Conservation (phyloP, 2,113 vertebrate genomes). For the Spermophilus dauricus region DNA sequence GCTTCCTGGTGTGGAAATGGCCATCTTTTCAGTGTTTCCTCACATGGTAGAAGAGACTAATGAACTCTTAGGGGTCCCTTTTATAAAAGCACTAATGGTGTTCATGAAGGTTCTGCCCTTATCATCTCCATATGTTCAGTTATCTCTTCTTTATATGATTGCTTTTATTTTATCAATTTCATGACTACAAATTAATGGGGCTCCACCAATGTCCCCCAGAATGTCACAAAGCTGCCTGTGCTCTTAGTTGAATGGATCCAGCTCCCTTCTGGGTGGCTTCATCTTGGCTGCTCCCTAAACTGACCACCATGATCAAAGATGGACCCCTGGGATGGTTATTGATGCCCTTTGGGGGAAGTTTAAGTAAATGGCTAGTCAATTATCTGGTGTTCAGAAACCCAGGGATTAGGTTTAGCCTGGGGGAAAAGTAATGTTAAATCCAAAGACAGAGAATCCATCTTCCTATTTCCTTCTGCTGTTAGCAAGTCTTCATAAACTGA, state of each 20-base stretch:
- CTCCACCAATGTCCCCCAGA: neutral
- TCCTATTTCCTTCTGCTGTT: conserved; percentile 76
- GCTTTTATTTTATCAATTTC: neutral
- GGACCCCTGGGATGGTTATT: conserved; percentile 24
- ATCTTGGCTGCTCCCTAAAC: neutral
- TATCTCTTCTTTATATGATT: neutral
- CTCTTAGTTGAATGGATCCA: neutral
- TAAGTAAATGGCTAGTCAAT: conserved; percentile 76
- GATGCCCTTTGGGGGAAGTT: conserved; percentile 67
- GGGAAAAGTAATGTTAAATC: conserved; percentile 71
- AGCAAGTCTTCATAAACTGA: conserved; percentile 82
- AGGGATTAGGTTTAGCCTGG: conserved; percentile 65
- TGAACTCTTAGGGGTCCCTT: neutral
- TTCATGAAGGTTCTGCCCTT: too few species aligned
- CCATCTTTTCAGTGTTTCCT: neutral
- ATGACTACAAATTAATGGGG: neutral
- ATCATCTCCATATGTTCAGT: neutral
- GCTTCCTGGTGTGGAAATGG: neutral
- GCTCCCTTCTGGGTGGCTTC: neutral
- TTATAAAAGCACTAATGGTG: neutral
- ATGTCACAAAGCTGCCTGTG: neutral
- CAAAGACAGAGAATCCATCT: conserved; percentile 70
- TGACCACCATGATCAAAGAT: conserved; percentile 54
- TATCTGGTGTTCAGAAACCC: conserved; percentile 72
- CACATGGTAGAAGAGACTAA: neutral